Evolutionary conservation across 2,113 vertebrate species (phyloP).

Genomic region (Mormoops blainvillei): DNA sequence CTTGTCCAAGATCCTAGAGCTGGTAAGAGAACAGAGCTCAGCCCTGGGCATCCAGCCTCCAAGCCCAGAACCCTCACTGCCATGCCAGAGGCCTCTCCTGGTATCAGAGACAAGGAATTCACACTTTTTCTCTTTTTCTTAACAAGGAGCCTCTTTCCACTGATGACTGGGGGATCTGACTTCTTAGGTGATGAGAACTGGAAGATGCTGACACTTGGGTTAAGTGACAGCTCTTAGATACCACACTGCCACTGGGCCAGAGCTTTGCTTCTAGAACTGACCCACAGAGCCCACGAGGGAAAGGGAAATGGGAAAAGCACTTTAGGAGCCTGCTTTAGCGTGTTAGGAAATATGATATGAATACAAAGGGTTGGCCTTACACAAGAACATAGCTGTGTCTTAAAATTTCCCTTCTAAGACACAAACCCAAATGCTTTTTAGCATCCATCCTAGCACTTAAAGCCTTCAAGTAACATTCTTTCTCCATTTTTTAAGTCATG

Average conservation of each 20-base stretch:
- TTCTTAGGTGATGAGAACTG: neutral
- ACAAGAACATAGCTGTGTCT: neutral
- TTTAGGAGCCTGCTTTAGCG: neutral
- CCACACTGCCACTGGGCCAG: neutral
- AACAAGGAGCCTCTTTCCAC: neutral
- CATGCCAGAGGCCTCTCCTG: neutral
- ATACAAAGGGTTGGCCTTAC: neutral
- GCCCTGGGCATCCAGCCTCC: rapidly evolving
- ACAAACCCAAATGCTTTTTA: neutral
- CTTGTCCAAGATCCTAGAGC: neutral
- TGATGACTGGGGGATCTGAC: neutral
- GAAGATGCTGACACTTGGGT: neutral
- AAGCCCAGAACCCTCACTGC: neutral
- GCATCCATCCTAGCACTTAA: neutral
- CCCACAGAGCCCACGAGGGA: neutral
- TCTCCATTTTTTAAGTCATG: neutral
- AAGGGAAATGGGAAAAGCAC: neutral
- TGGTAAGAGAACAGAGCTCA: neutral
- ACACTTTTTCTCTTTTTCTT: too few relatives aligned
- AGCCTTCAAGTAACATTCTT: neutral
- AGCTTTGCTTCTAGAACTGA: neutral
- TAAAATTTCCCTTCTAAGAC: neutral
- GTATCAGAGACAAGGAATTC: neutral
- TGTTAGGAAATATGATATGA: neutral
- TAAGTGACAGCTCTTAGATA: neutral